phyloP scores from a whole-genome alignment of 23 tunicate species.

The Phallusia fumigata region DNA sequence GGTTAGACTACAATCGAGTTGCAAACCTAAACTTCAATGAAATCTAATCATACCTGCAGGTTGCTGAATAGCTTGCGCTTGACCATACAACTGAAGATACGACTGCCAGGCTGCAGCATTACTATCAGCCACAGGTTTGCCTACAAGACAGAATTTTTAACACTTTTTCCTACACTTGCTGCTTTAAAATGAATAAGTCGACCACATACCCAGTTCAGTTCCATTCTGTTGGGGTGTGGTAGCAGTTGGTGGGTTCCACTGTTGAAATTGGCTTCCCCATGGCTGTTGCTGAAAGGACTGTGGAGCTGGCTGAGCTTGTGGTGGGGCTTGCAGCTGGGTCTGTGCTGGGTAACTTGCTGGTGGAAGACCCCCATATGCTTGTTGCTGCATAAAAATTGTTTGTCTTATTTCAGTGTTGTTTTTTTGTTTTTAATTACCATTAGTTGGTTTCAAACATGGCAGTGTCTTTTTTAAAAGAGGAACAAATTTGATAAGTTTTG shows the following conservation, averaged over 20 bases:
- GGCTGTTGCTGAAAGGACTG: conserved; percentile 79
- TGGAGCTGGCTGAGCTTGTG: conserved; percentile 69
- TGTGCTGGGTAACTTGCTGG: conserved; percentile 76
- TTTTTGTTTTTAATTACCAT: no score
- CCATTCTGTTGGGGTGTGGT: conserved; percentile 74
- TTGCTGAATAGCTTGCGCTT: conserved; percentile 44
- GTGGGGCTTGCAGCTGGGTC: conserved; percentile 55
- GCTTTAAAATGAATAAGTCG: not conserved
- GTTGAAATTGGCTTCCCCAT: conserved; percentile 62
- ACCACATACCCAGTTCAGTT: conserved; percentile 28
- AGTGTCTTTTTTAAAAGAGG: no score
- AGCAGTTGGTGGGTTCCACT: conserved; percentile 62
- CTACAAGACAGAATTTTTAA: conserved; percentile 2
- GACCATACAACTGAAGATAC: conserved; percentile 38
- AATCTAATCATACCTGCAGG: conserved; percentile 7
- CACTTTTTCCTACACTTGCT: not conserved
- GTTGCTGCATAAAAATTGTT: conserved; percentile 15
- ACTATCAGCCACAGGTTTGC: conserved; percentile 44
- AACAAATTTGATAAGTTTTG: no score
- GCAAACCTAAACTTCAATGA: no score
- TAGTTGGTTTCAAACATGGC: no score
- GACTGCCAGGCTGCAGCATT: conserved; percentile 64
- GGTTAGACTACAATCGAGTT: no score
- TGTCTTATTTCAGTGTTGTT: not conserved
- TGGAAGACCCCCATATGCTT: conserved; percentile 65